Percentiles rank a stretch among this genome's conserved stretches.
Evolutionary conservation across 1,140 invertebrate genomes (phyloP).

Genomic region (Anagrus nilaparvatae): DNA sequence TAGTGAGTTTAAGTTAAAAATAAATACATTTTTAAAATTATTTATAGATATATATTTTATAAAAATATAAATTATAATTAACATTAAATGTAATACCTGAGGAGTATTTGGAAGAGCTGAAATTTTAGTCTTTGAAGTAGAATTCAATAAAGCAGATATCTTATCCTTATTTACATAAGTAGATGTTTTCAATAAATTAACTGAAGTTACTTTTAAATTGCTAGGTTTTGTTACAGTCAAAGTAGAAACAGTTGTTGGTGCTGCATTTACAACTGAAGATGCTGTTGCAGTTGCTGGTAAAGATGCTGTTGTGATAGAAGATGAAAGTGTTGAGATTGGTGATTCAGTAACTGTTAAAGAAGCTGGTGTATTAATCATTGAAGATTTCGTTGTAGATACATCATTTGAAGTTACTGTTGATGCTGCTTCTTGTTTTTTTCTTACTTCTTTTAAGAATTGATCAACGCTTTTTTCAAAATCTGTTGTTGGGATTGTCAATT

Average conservation of each 20-base stretch:
- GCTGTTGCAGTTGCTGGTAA: not conserved
- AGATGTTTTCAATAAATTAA: no score
- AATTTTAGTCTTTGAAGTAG: no score
- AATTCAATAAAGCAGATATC: no score
- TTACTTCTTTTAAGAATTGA: conserved; percentile 32
- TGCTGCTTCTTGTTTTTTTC: conserved; percentile 32
- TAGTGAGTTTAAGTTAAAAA: no score
- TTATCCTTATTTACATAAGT: no score
- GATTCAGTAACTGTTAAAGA: not conserved
- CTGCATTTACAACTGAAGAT: not conserved
- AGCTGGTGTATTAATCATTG: not conserved
- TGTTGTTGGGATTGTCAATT: conserved; percentile 19
- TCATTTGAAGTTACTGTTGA: conserved; percentile 6
- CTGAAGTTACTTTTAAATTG: no score
- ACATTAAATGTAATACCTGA: no score
- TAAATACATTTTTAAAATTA: no score
- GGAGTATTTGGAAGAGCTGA: no score
- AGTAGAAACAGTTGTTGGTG: not conserved
- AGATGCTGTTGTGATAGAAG: not conserved
- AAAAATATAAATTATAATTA: no score
- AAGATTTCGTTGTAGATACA: not conserved
- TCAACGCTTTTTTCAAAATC: conserved; percentile 38
- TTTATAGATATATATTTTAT: no score
- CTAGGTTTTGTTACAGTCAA: not conserved
- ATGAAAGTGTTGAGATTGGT: not conserved